Evolutionary conservation across 2,888 invertebrate species (phyloP), one percentile per base, ranked within the genome.

Genomic region (Agrypnus murinus): DNA sequence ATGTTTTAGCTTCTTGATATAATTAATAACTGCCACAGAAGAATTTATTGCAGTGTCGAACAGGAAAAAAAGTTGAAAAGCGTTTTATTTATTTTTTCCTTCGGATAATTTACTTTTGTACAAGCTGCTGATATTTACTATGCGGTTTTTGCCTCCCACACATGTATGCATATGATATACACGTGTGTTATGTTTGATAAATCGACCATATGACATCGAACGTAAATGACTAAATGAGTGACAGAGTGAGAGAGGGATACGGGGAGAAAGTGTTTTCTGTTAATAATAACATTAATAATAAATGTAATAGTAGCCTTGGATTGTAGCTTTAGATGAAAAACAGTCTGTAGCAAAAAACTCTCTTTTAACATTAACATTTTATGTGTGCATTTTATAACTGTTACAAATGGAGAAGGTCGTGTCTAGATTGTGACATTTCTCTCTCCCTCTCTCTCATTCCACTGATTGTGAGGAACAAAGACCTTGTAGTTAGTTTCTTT

Each of bases 401-500:
- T 43, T 31, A 43, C 15, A 32, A 40, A 55, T 31, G 31, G 17
- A 48, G 48, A 65, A 58, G 40, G 57, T 38, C 58, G 55, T 45
- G 57, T 32, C 31, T 43, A 65, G 43, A 45, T 50, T 46, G 48
- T 67, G 53, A 60, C 59, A 66, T 57, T 65, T 66, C 40, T 46
- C 48, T 59, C 48, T 36, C 12, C 34, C 36, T n/a, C n/a, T n/a
- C n/a, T n/a, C n/a, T n/a, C n/a, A n/a, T n/a, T n/a, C n/a, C n/a
- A n/a, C n/a, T n/a, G n/a, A n/a, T n/a, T n/a, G n/a, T n/a, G 46
- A 43, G 48, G 65, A 70, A 70, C 65, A 70, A 70, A 70, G 70
- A 70, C 70, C 70, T 70, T 70, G 62, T 46, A 48, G 58, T 48
- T 36, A 38, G 58, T 55, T 58, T 70, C 55, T 55, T 66, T 70